phyloP scores from a whole-genome alignment of 2,888 invertebrate genomes.

The Andricus quercusramuli region DNA sequence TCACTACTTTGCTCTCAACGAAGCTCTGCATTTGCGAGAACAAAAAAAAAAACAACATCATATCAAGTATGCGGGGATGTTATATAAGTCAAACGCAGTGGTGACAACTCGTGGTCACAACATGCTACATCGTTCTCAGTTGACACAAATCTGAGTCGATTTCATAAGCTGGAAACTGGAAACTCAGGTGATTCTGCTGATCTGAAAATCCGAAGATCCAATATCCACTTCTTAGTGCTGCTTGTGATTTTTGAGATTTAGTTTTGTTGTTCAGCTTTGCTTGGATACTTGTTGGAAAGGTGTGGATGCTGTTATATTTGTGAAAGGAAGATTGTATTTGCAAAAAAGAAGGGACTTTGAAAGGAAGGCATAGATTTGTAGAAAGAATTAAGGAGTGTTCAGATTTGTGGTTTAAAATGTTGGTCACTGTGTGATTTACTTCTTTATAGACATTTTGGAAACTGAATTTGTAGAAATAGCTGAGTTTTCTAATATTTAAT shows the following conservation, averaged over 20 bases:
- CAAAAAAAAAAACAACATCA: constrained; percentile 37
- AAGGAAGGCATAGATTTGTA: not conserved
- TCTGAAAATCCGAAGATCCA: not conserved
- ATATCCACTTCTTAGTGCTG: constrained; percentile 21
- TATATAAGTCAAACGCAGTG: constrained; percentile 50
- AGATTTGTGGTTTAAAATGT: not conserved
- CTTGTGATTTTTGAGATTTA: not conserved
- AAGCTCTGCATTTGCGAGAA: constrained; percentile 36
- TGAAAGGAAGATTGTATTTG: too few species aligned
- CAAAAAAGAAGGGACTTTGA: too few species aligned
- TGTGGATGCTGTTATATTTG: too few species aligned
- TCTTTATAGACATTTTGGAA: not conserved
- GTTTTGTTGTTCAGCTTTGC: too few species aligned
- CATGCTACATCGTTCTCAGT: constrained; percentile 27
- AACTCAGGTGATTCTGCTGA: not conserved
- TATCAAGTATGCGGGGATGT: constrained; percentile 47
- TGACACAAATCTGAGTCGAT: constrained; percentile 2
- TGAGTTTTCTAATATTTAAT: too few species aligned
- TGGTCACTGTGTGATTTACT: not conserved
- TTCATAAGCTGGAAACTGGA: not conserved
- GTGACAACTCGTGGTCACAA: constrained; percentile 44
- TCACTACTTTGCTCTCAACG: not conserved
- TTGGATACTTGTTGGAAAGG: too few species aligned
- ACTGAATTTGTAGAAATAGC: too few species aligned
- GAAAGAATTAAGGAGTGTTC: not conserved